These are phyloP conservation scores for Orientallactaga bullata DNA, from an alignment of 2,113 vertebrate genomes.

Conservation along the genomic window DNA sequence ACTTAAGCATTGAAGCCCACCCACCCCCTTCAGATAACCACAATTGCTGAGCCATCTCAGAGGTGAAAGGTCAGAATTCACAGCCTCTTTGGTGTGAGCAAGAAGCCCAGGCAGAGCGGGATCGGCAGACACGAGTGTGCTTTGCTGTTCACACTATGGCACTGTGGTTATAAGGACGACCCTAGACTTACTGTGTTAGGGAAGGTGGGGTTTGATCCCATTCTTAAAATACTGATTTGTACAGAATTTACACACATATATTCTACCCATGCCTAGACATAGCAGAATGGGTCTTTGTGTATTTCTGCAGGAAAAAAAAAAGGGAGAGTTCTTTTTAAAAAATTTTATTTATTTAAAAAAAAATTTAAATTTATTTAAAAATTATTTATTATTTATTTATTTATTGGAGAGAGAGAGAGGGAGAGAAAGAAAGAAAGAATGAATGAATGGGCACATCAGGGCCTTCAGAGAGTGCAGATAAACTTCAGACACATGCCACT, in stretches of 20 bases:
- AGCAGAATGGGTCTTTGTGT: background rate
- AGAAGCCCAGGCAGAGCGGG: background rate
- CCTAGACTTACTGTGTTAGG: background rate
- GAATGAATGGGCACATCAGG: too few relatives aligned
- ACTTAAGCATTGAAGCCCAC: background rate
- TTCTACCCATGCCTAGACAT: background rate
- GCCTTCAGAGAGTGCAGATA: too few relatives aligned
- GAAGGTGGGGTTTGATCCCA: background rate
- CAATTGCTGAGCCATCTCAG: background rate
- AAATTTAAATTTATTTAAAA: too few relatives aligned
- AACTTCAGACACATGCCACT: too few relatives aligned
- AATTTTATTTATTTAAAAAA: too few relatives aligned
- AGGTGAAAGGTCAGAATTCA: background rate
- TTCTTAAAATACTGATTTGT: background rate
- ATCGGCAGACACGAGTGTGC: background rate
- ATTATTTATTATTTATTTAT: too few relatives aligned
- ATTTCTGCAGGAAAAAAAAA: background rate
- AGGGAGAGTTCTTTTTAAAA: too few relatives aligned
- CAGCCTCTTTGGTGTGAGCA: background rate
- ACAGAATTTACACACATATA: fast-evolving
- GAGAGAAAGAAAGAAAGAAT: too few relatives aligned
- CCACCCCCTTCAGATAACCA: background rate
- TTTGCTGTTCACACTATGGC: too few relatives aligned
- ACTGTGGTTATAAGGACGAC: background rate
- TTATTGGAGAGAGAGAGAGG: too few relatives aligned